A percentile compares a stretch with the other conserved stretches of the same genome.
These are phyloP conservation scores for Pinctada fucata DNA, from an alignment of 2,888 invertebrate species.

Conservation along the genomic window DNA sequence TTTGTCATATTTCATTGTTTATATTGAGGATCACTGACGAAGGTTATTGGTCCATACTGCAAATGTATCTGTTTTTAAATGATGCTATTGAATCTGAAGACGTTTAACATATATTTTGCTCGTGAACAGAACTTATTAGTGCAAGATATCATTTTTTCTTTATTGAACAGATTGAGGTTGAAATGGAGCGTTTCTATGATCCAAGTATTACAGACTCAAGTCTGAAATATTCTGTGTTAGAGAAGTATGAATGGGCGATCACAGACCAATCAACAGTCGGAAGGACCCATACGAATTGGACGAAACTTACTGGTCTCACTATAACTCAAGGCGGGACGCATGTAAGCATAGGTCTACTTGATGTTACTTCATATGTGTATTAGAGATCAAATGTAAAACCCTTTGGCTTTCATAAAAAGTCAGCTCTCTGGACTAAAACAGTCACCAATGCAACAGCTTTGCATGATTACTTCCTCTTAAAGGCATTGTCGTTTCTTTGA, in stretches of 20 bases:
- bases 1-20: too few relatives aligned
- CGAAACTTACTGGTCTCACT: not conserved
- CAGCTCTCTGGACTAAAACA: too few relatives aligned
- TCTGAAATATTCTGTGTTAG: constrained; percentile 37
- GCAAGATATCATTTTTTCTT: not conserved
- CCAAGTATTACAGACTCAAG: constrained; percentile 43
- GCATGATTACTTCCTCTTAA: not conserved
- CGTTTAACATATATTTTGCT: too few relatives aligned
- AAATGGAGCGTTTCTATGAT: constrained; percentile 41
- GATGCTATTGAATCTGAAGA: too few relatives aligned
- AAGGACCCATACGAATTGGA: constrained; percentile 42
- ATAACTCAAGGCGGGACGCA: not conserved
- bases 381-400: too few relatives aligned
- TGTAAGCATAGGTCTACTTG: not conserved
- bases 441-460: too few relatives aligned
- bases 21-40: too few relatives aligned
- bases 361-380: not conserved
- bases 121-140: too few relatives aligned
- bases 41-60: too few relatives aligned
- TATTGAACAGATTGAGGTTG: constrained; percentile 35
- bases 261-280: constrained; percentile 39
- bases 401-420: too few relatives aligned
- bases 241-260: constrained; percentile 51
- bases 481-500: not conserved
- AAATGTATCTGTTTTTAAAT: too few relatives aligned